Base-by-base conservation (phyloP, 2,797 vertebrate genomes). In the Danio kyathit region DNA sequence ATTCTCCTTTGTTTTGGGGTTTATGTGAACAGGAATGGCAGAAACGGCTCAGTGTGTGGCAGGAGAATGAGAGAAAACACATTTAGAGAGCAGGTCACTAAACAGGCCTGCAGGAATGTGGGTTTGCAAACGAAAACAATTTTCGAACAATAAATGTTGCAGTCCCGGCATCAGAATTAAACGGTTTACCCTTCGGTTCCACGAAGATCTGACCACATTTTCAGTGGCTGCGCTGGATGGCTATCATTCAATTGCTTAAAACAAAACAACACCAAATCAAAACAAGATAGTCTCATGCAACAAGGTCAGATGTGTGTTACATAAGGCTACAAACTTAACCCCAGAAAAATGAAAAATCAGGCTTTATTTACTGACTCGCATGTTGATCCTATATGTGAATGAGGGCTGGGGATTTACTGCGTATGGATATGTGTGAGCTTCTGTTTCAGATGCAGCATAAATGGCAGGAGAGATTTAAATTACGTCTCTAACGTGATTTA, bases 101-200 rank as follows among this genome's bases (percentile, higher is more conserved):
- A 82, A 85, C 66, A 52, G 43, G 54, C 78, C 91, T 89, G 8
- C 90, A 92, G 90, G 59, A 89, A 91, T 89, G 89, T 89, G 76
- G 82, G 66, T 85, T 89, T 92, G 90, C 86, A 90, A 93, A 93
- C 90, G 92, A 93, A 91, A 93, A 91, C 89, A 92, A 89, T 90
- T 89, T 89, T 89, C 85, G 69, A 29, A 92, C 87, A 88, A 90
- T 91, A 89, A 90, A 90, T 82, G 86, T 83, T 81, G 69, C 81
- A 86, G 87, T 90, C 88, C 87, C 90, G 81, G 89, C 88, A 87
- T 90, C 87, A 87, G 77, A 84, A 89, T 88, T 81, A 82, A 90
- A 91, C 85, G 46, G 29, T 82, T 85, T 88, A 88, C 86, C 87
- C 64, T 57, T 21, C 54, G 61, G 86, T 86, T 88, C 89, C 87